These are phyloP conservation scores for Rutilus rutilus DNA, from an alignment of 2,113 vertebrate species.

Conservation along the genomic window DNA sequence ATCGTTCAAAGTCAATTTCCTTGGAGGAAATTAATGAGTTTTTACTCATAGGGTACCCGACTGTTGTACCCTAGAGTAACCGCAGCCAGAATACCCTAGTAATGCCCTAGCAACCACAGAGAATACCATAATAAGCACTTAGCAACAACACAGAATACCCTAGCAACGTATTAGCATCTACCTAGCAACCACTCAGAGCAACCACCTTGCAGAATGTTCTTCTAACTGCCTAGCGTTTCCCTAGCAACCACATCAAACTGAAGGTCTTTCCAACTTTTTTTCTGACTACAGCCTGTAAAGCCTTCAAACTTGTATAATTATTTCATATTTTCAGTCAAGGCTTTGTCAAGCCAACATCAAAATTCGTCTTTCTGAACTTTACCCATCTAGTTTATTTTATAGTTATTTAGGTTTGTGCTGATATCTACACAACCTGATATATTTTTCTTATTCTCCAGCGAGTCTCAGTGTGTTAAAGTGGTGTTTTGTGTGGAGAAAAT, in stretches of 20 bases:
- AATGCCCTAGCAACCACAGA: too few relatives aligned
- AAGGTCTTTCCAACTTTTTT: background rate
- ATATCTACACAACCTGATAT: slow-evolving; percentile 14
- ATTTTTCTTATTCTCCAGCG: background rate
- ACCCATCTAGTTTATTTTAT: slow-evolving; percentile 5
- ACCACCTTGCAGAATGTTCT: background rate
- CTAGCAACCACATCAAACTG: background rate
- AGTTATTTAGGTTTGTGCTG: slow-evolving; percentile 19
- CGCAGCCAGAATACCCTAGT: too few relatives aligned
- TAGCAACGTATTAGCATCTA: too few relatives aligned
- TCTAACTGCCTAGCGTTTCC: background rate
- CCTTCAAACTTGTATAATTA: background rate
- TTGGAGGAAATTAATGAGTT: too few relatives aligned
- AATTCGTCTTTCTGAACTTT: background rate
- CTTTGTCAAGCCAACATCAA: background rate
- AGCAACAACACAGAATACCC: too few relatives aligned
- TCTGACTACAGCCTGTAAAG: background rate
- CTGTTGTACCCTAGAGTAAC: too few relatives aligned
- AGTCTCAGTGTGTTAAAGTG: slow-evolving; percentile 25
- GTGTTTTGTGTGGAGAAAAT: slow-evolving; percentile 19
- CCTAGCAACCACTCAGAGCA: too few relatives aligned
- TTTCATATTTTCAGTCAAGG: background rate
- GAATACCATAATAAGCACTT: too few relatives aligned
- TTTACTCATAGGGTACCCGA: too few relatives aligned
- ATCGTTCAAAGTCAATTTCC: too few relatives aligned